Evolutionary conservation across 2,113 vertebrate genomes (phyloP).

Genomic region (Lophochroa leadbeateri): DNA sequence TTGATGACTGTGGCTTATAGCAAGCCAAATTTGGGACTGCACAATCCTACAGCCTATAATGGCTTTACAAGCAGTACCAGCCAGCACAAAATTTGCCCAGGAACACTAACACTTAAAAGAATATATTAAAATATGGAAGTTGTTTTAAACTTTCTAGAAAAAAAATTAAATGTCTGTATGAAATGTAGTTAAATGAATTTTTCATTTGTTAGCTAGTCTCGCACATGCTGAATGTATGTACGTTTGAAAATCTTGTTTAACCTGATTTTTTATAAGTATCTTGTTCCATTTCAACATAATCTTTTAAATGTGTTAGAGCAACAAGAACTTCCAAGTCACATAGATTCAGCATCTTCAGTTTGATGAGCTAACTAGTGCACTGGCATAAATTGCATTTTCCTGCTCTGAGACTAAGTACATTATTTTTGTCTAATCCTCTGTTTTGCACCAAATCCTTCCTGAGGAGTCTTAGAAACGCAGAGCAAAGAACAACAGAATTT

Average conservation of each 20-base stretch:
- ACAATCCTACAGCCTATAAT: neutral
- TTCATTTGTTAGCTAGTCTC: neutral
- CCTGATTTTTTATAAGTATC: neutral
- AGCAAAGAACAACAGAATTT: neutral
- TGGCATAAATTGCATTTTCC: slow-evolving; percentile 39
- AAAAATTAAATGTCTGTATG: neutral
- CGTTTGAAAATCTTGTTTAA: neutral
- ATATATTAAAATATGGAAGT: neutral
- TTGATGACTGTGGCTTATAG: neutral
- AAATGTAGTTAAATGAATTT: neutral
- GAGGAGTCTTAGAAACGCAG: slow-evolving; percentile 5
- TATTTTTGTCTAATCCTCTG: slow-evolving; percentile 50
- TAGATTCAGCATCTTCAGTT: slow-evolving; percentile 27
- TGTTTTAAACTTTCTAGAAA: neutral
- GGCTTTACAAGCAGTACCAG: neutral
- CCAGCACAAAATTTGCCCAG: neutral
- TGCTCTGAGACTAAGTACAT: slow-evolving; percentile 24
- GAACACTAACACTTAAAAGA: neutral
- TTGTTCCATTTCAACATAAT: slow-evolving; percentile 21
- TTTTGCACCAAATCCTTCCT: slow-evolving; percentile 36
- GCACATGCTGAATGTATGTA: neutral
- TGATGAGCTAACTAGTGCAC: slow-evolving; percentile 25
- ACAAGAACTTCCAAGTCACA: slow-evolving; percentile 21
- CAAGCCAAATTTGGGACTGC: neutral
- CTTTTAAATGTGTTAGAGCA: slow-evolving; percentile 39